phyloP scores from a whole-genome alignment of 2,113 vertebrate species.

The Micromys minutus region DNA sequence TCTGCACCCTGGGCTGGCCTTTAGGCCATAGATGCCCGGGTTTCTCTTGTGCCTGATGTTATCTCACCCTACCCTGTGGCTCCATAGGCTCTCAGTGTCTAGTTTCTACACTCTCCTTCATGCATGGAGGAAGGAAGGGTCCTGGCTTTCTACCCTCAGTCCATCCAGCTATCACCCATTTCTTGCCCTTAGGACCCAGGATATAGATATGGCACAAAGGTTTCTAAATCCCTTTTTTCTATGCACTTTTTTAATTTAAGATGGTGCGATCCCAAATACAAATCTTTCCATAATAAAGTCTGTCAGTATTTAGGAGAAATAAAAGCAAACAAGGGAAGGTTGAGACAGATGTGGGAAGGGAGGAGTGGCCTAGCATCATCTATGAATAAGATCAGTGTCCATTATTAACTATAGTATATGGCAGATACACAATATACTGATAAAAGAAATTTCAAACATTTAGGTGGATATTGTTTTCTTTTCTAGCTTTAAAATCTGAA shows the following conservation, averaged over 20 bases:
- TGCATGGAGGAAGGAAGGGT: conserved; percentile 48
- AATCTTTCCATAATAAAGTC: conserved; percentile 82
- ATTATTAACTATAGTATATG: conserved; percentile 72
- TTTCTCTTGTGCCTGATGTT: background rate
- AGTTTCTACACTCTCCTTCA: conserved; percentile 45
- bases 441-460: conserved; percentile 51
- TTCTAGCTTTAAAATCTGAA: conserved; percentile 95
- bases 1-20: background rate
- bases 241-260: conserved; percentile 99
- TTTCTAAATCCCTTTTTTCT: conserved; percentile 98
- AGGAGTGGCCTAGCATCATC: background rate
- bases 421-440: background rate
- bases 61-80: conserved; percentile 15
- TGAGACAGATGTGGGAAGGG: no score
- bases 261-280: conserved; percentile 89
- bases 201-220: conserved; percentile 97
- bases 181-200: conserved; percentile 77
- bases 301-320: conserved; percentile 86
- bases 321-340: background rate
- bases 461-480: conserved; percentile 77
- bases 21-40: background rate
- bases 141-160: conserved; percentile 38
- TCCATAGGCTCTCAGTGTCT: conserved; percentile 51
- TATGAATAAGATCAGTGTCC: conserved; percentile 64
- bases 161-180: conserved; percentile 67